These are phyloP conservation scores for Platichthys flesus DNA, from an alignment of 2,113 vertebrate species.

Conservation along the genomic window DNA sequence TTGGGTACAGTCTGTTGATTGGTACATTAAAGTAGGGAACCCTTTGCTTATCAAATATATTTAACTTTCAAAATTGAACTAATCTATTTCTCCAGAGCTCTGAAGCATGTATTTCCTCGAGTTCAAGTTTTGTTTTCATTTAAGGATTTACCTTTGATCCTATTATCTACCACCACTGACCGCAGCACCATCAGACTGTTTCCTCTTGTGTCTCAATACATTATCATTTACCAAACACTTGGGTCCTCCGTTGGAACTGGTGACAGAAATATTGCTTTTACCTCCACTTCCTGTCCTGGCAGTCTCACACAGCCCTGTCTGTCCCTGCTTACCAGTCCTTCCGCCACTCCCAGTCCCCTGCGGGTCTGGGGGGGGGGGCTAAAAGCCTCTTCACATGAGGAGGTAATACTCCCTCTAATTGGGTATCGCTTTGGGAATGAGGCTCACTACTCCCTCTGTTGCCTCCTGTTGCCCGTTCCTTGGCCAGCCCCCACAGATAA, in stretches of 20 bases:
- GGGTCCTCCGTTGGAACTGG: slow-evolving; percentile 47
- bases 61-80: no score
- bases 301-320: slow-evolving; percentile 32
- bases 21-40: no score
- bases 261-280: slow-evolving; percentile 62
- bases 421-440: slow-evolving; percentile 52
- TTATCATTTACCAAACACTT: no score
- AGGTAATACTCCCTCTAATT: slow-evolving; percentile 74
- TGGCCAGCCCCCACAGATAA: slow-evolving; percentile 58
- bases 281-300: slow-evolving; percentile 67
- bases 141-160: no score
- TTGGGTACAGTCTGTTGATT: background rate
- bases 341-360: slow-evolving; percentile 18
- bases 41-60: no score
- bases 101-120: no score
- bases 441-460: slow-evolving; percentile 35
- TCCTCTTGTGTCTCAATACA: no score
- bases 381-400: slow-evolving; percentile 70
- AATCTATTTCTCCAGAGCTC: no score
- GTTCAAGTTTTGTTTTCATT: no score
- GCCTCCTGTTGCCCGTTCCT: slow-evolving; percentile 61
- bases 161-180: no score
- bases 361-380: slow-evolving; percentile 29
- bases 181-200: no score
- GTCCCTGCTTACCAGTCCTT: slow-evolving; percentile 25